Percentiles rank a stretch among this genome's conserved stretches.
Conservation (phyloP, 1,140 invertebrate genomes). For the Meloidogyne hapla region DNA sequence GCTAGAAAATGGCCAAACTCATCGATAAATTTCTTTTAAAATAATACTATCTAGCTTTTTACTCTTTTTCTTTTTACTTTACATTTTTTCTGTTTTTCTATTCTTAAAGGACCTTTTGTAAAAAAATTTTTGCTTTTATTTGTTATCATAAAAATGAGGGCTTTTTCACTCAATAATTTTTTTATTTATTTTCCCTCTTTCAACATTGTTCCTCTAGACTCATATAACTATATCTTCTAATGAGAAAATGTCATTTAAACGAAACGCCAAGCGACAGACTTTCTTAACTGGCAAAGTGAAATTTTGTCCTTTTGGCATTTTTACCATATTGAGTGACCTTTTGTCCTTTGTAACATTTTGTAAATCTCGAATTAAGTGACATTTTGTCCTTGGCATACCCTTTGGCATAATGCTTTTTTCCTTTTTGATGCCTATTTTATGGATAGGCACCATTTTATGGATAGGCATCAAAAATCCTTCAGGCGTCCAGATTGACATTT, state of each 20-base stretch:
- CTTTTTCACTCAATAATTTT: too few relatives aligned
- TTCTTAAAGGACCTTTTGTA: neutral
- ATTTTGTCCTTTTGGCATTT: neutral
- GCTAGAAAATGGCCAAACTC: neutral
- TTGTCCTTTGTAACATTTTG: neutral
- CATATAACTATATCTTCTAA: too few relatives aligned
- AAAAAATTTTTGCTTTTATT: neutral
- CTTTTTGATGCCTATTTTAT: too few relatives aligned
- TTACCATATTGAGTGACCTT: neutral
- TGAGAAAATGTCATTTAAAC: neutral
- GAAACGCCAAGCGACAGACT: neutral
- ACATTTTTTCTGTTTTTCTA: too few relatives aligned
- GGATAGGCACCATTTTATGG: too few relatives aligned
- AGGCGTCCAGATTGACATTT: neutral
- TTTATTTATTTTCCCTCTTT: too few relatives aligned
- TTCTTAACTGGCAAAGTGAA: neutral
- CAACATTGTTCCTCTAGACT: too few relatives aligned
- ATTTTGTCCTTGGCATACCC: too few relatives aligned
- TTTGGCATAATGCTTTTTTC: too few relatives aligned
- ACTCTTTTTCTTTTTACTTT: neutral
- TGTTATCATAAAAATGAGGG: neutral
- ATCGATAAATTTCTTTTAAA: neutral
- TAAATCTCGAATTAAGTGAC: too few relatives aligned
- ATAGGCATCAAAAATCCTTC: too few relatives aligned
- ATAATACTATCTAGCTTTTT: neutral